Evolutionary conservation across 1,140 invertebrate species (phyloP), one percentile per base, ranked within the genome.

Genomic region (Pseudomyrmex flavicornis): DNA sequence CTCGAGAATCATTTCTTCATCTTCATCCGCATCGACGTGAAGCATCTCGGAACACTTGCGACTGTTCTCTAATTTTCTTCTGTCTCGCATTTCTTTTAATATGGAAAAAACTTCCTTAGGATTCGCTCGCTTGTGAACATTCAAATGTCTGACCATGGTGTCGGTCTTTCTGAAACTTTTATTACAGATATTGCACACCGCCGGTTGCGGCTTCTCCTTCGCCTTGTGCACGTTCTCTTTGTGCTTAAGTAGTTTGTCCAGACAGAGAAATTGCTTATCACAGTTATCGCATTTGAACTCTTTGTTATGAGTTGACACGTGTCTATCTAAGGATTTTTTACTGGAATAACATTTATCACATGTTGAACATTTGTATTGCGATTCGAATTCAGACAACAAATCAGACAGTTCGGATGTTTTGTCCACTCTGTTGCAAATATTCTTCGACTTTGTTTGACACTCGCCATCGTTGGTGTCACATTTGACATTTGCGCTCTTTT

Each of bases 91-190:
- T 44, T 93, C 90, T 48, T 92, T 93, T 2, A 93, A 61, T 62
- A 93, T 93, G 0, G 84, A 86, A 44, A 92, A 90, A 13, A 93
- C 93, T 17, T 92, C 91, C 26, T 86, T 92, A 0, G 92, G 90
- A 88, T 93, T 90, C 0, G 73, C 87, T 70, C 87, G 91, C 62
- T 93, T 93, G 52, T 93, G 93, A 35, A 90, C 72, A 70, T 93
- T 92, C 58, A 93, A 87, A 46, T 93, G 93, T 58, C 92, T 88
- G 2, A 93, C 88, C 93, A 93, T 93, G 7, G 93, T 93, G 12
- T 91, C 90, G 0, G 74, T 85, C 83, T 92, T 93, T 2, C 89
- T 88, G 72, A 93, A 93, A 83, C 63, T 90, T 72, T 92, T 93
- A 7, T 92, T 85, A 56, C 93, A 93, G 73, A 93, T 92, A 50